Percentiles rank a stretch among this genome's conserved stretches.
These are phyloP conservation scores for Antedon mediterranea DNA, from an alignment of 53 echinoderm and acorn worm species.

Conservation along the genomic window DNA sequence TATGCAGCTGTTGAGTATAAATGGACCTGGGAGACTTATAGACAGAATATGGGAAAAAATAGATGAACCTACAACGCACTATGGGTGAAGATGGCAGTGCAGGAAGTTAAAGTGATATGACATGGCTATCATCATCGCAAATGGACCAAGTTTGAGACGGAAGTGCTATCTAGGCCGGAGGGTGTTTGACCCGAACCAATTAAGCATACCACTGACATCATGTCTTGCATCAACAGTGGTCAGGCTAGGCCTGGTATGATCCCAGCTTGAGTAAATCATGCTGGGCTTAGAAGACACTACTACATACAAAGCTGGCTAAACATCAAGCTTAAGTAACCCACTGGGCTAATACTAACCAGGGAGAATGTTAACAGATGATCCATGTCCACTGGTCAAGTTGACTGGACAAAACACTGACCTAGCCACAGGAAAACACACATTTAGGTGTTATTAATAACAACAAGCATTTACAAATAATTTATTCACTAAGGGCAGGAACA, in stretches of 20 bases:
- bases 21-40: neutral
- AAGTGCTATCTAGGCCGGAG: neutral
- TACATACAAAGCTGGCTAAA: neutral
- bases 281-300: neutral
- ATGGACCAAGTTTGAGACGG: neutral
- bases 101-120: neutral
- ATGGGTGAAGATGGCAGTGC: neutral
- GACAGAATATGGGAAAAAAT: neutral
- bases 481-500: neutral
- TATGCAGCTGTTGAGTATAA: neutral
- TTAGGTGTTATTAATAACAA: neutral
- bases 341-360: neutral
- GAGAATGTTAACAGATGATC: neutral
- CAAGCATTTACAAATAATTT: neutral
- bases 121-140: too few relatives aligned
- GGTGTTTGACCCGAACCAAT: neutral
- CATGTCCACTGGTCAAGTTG: neutral
- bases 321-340: neutral
- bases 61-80: neutral
- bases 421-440: neutral
- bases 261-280: neutral
- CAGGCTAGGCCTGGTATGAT: neutral
- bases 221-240: neutral
- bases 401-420: neutral
- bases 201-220: neutral